phyloP scores from a whole-genome alignment of 2,888 invertebrate species.

The Trachelus iudaicus region DNA sequence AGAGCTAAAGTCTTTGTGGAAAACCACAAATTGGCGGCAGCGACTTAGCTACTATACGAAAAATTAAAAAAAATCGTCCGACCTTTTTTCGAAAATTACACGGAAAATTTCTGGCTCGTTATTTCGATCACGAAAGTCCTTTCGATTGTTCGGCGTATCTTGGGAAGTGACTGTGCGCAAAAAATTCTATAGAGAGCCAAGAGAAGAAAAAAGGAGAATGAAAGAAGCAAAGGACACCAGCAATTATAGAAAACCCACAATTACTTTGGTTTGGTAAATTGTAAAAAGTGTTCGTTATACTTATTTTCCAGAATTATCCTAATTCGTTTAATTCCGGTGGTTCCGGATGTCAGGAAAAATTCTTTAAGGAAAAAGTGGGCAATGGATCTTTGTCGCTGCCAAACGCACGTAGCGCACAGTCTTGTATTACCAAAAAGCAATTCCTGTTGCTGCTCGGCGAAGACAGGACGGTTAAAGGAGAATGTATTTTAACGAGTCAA shows the following conservation, averaged over 20 bases:
- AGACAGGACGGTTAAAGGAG: neutral
- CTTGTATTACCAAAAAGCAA: neutral
- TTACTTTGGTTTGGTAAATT: neutral
- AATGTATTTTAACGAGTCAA: conserved; percentile 7
- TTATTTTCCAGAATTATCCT: neutral
- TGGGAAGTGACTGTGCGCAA: neutral
- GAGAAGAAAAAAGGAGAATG: neutral
- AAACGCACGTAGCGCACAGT: neutral
- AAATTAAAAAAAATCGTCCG: neutral
- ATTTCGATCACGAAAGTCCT: neutral
- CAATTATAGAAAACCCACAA: neutral
- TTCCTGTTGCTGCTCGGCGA: neutral
- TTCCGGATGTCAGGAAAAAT: neutral
- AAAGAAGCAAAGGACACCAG: neutral
- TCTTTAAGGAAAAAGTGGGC: neutral
- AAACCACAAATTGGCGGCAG: neutral
- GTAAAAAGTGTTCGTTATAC: neutral
- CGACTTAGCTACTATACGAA: neutral
- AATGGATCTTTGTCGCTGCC: neutral
- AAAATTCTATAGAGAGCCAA: neutral
- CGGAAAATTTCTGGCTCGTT: neutral
- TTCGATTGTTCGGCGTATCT: neutral
- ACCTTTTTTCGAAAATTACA: neutral
- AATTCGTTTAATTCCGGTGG: neutral
- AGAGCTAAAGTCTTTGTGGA: neutral